A percentile compares a stretch with the other conserved stretches of the same genome.
phyloP scores from a whole-genome alignment of 1,140 invertebrate genomes.

The Scaptomyza montana region DNA sequence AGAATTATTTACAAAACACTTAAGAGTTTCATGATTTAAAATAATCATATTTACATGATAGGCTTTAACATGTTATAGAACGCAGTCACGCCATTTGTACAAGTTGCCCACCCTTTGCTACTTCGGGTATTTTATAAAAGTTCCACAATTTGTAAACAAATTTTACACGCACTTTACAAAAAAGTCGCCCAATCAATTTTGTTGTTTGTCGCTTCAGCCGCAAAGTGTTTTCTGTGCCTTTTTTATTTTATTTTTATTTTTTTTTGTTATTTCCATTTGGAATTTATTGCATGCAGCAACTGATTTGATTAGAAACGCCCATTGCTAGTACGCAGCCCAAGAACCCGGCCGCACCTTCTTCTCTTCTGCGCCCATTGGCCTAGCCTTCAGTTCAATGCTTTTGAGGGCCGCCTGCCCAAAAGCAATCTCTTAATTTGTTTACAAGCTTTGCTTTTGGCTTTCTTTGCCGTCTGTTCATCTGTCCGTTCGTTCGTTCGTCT shows the following conservation, averaged over 20 bases:
- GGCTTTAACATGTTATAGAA: background rate
- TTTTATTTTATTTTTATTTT: constrained; percentile 22
- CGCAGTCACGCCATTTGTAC: constrained; percentile 27
- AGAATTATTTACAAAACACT: constrained; percentile 22
- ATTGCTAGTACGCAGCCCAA: constrained; percentile 49
- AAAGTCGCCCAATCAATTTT: constrained; percentile 55
- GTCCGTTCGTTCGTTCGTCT: constrained; percentile 21
- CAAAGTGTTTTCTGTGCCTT: constrained; percentile 60
- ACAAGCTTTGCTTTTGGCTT: constrained; percentile 76
- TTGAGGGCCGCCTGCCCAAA: constrained; percentile 73
- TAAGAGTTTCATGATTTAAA: constrained; percentile 27
- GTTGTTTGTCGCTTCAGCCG: constrained; percentile 55
- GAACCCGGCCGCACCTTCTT: background rate
- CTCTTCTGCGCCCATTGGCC: constrained; percentile 61
- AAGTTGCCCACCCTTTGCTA: constrained; percentile 1
- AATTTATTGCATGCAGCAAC: constrained; percentile 77
- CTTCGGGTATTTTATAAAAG: constrained; percentile 29
- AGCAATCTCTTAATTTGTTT: constrained; percentile 81
- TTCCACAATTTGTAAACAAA: constrained; percentile 57
- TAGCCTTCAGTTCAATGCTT: constrained; percentile 70
- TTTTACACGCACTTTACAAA: constrained; percentile 48
- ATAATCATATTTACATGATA: constrained; percentile 29
- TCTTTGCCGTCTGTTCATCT: constrained; percentile 50
- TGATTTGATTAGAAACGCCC: constrained; percentile 80
- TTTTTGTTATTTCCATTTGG: constrained; percentile 15